Evolutionary conservation across 2,113 vertebrate species (phyloP), one percentile per base, ranked within the genome.

Genomic region (Rhizomys pruinosus): DNA sequence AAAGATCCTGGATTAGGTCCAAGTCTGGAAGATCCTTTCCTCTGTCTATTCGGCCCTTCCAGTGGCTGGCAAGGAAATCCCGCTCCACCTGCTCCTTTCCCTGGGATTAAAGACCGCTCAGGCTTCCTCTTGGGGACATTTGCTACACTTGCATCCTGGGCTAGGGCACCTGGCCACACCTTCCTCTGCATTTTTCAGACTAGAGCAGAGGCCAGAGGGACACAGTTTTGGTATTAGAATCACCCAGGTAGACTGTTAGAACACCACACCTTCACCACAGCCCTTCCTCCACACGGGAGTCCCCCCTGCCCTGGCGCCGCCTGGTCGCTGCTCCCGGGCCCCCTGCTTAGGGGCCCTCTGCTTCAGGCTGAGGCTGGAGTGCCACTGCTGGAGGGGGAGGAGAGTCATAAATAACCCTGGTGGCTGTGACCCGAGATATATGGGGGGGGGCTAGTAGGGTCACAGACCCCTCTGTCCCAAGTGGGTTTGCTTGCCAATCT

Each of bases 381-480:
- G 71, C 91, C 3, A 72, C 80, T 61, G 64, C 69, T 55, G 89
- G 79, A 80, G 85, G 88, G 87, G 92, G 91, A 63, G 93, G 92
- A 87, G 87, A 92, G 91, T 96, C 96, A 96, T 97, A 97, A 97
- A 97, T 97, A 97, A 97, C 96, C 91, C 11, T 76, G 81, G 86
- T 42, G 91, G 93, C 92, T 2, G 79, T 93, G 96, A 97, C 96
- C 96, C 29, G 66, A 94, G 96, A 95, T 80, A n/a, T 96, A 94
- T 93, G 87, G 8, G 47, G 63, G 63, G 84, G 95, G 97, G 92
- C 76, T 87, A 42, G 87, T 71, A 66, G 29, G 82, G 92, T 81
- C 66, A 19, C 47, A 87, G 88, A 85, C 92, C 84, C 89, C 29
- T 73, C 69, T 81, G 69, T 86, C 93, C 92, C 85, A n/a, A 68